phyloP scores from a whole-genome alignment of 1,140 invertebrate genomes.

The Amyelois transitella region DNA sequence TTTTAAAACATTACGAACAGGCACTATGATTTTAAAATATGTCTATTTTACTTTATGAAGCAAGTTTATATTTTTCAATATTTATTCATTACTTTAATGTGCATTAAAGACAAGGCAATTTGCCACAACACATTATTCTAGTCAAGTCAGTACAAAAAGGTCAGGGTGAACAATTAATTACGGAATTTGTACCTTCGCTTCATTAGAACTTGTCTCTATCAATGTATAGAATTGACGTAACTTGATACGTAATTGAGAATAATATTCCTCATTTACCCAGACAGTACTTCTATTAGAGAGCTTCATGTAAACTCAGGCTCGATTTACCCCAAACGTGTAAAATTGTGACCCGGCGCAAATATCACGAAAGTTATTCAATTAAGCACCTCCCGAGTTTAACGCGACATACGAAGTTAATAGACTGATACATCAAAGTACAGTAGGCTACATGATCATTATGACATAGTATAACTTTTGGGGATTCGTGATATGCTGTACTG shows the following conservation, averaged over 20 bases:
- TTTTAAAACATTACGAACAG: not conserved
- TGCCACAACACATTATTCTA: too few species aligned
- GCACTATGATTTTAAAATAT: not conserved
- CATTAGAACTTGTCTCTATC: not conserved
- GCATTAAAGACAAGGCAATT: too few species aligned
- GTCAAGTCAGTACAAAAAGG: not conserved
- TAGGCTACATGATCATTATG: not conserved
- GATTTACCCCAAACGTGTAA: not conserved
- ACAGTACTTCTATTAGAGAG: too few species aligned
- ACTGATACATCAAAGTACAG: conserved; percentile 12
- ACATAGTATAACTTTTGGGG: not conserved
- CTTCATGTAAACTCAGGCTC: too few species aligned
- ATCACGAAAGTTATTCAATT: conserved; percentile 1
- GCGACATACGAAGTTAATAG: conserved; percentile 8
- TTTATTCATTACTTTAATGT: too few species aligned
- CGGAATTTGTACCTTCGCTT: too few species aligned
- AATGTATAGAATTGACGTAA: not conserved
- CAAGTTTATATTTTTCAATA: too few species aligned
- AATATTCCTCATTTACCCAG: not conserved
- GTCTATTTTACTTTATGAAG: not conserved
- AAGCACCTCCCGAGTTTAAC: conserved; percentile 1
- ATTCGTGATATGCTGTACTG: too few species aligned
- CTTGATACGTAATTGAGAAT: too few species aligned
- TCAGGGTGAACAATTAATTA: not conserved
- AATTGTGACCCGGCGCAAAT: not conserved